Evolutionary conservation across 2,113 vertebrate genomes (phyloP), one percentile per base, ranked within the genome.

Genomic region (Pimephales promelas): DNA sequence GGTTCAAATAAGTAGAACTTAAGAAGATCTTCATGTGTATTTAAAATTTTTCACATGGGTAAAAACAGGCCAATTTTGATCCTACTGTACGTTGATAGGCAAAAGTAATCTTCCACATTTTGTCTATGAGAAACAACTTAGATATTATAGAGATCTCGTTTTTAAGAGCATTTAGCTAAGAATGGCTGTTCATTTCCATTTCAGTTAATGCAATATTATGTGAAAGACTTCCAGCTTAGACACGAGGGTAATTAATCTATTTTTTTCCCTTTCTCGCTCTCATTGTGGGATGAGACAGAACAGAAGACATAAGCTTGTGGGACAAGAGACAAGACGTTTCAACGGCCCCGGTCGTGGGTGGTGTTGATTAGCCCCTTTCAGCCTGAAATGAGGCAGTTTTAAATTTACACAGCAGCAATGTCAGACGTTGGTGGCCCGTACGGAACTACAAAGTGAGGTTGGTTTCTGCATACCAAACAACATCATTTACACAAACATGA

Each of bases 401-500:
- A 81, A 86, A 87, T 83, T 88, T 64, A 64, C 79, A 61, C 72
- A 82, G 77, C 85, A 49, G 43, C 54, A 78, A 20, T 66, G 62
- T 9, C 52, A 54, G 18, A 74, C 28, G 43, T 82, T 83, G 54
- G 59, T 85, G 36, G 76, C n/a, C 43, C 40, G 26, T 28, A 72
- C 85, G 72, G 81, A 66, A 64, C 45, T 74, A 79, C 70, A 68
- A 86, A 90, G 76, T 76, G 47, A 54, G 83, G 71, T 24, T 2
- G 70, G 45, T 81, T 64, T 83, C 74, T 79, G 79, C 61, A 47
- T 22, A 61, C 22, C 49, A 40, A 68, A 4, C 24, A 47, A 54
- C 26, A 70, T n/a, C 14, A 28, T 59, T 8, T 68, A 34, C 5
- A 2, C 1, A 24, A 40, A 70, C 8, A 22, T 11, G 2, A 70